phyloP scores from a whole-genome alignment of 2,797 vertebrate genomes.

The Alfaro cultratus region DNA sequence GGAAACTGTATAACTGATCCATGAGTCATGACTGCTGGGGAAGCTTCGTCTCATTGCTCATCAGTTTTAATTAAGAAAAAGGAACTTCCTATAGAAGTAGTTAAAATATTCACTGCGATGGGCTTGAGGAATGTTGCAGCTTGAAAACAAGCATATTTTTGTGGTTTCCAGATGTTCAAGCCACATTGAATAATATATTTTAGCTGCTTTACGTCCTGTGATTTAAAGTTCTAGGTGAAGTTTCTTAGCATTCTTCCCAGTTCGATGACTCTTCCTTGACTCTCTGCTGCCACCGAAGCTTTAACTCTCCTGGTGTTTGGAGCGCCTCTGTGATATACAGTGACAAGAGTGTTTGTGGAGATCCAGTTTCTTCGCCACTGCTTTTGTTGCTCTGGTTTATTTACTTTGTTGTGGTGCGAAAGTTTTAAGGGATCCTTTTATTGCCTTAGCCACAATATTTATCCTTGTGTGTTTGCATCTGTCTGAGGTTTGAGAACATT shows the following conservation, averaged over 20 bases:
- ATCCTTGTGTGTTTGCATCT: constrained; percentile 49
- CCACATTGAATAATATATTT: neutral
- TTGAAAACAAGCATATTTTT: neutral
- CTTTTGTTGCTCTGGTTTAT: constrained; percentile 44
- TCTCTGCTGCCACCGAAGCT: constrained; percentile 35
- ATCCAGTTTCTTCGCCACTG: constrained; percentile 28
- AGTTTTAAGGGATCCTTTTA: constrained; percentile 51
- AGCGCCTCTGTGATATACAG: constrained; percentile 54
- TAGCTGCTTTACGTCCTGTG: constrained; percentile 21
- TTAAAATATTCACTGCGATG: neutral
- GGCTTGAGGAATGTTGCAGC: neutral
- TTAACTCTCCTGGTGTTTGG: constrained; percentile 51
- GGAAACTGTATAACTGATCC: neutral
- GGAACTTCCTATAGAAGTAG: neutral
- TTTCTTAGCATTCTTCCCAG: constrained; percentile 69
- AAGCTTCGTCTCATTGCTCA: neutral
- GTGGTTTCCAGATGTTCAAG: neutral
- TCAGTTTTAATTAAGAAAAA: neutral
- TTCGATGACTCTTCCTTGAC: constrained; percentile 47
- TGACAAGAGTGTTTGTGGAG: constrained; percentile 58
- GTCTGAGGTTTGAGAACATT: constrained; percentile 23
- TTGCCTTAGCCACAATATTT: constrained; percentile 45
- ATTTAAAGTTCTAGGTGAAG: constrained; percentile 57
- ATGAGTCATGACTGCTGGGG: neutral
- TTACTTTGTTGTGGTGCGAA: constrained; percentile 25